Evolutionary conservation across 2,888 invertebrate genomes (phyloP), one percentile per base, ranked within the genome.

Genomic region (Caenorhabditis plicata): DNA sequence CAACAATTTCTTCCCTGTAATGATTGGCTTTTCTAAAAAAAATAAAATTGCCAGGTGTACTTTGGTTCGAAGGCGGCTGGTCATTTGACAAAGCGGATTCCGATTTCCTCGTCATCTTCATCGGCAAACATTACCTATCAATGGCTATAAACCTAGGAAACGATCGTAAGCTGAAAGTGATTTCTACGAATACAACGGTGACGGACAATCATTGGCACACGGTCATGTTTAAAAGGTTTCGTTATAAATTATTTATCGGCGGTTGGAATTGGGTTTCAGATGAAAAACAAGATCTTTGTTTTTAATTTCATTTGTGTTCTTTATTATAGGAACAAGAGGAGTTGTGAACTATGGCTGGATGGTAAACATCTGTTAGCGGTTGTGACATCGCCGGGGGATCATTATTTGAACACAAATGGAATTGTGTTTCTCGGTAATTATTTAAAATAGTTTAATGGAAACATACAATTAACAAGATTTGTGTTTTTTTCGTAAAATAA

Each of bases 71-170:
- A 41, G 51, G 62, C 13, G 47, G 53, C 15, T 68, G 64, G 62
- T 49, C 47, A 26, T 42, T 58, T 26, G 27, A 40, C 8, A 63
- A 68, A 22, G 46, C 32, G 0, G 42, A 47, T 27, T 55, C 50
- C 19, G 63, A 68, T 42, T 63, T 63, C 22, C 39, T 68, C 15
- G 41, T 63, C n/a, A 49, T 68, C 11, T 64, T 64, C 31, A 45
- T 68, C 22, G 57, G 58, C 26, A 47, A 64, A 48, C 56, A 64
- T 13, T 47, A 58, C 11, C 29, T 68, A 15, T 64, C 67, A 38
- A 41, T 71, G n/a, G 63, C 56, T 9, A 50, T 66, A 26, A 71
- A 71, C 41, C 41, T 71, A 22, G 71, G 71, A 17, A 58, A 62
- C 13, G 71, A 71, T 32, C 35, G 52, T 9, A 26, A 33, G 13